A percentile compares a stretch with the other conserved stretches of the same genome.
These are phyloP conservation scores for Tachina grossa DNA, from an alignment of 2,888 invertebrate species.

Conservation along the genomic window DNA sequence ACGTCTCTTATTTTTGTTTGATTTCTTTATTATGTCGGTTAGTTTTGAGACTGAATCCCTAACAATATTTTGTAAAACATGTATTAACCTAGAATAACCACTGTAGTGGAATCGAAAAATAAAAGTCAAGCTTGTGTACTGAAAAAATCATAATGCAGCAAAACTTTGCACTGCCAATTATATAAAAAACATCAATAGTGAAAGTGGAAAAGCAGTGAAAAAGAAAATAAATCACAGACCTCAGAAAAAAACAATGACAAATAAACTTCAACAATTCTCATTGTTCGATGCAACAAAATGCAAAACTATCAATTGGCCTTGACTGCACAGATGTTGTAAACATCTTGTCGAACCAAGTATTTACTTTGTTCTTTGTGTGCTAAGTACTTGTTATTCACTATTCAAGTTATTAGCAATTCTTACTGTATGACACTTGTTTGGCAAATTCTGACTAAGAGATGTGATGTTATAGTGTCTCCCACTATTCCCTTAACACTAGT, in stretches of 20 bases:
- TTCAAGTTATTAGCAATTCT: conserved; percentile 33
- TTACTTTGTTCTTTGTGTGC: conserved; percentile 25
- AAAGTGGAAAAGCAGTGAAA: not conserved
- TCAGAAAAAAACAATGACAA: not conserved
- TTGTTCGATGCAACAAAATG: not conserved
- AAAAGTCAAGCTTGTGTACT: conserved; percentile 1
- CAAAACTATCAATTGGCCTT: conserved; percentile 25
- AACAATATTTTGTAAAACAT: not conserved
- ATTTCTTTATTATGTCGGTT: no score
- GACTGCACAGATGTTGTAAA: conserved; percentile 8
- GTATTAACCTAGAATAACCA: not conserved
- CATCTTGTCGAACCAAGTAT: conserved; percentile 28
- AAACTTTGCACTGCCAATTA: conserved; percentile 4
- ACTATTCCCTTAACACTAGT: no score
- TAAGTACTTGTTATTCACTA: conserved; percentile 45
- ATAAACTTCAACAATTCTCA: not conserved
- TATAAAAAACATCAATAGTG: not conserved
- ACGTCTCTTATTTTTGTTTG: no score
- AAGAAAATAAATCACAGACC: no score
- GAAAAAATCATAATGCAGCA: conserved; percentile 10
- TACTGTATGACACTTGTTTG: conserved; percentile 4
- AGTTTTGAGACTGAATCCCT: no score
- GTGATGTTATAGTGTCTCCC: no score
- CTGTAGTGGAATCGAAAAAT: not conserved
- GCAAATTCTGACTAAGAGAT: not conserved